Base-by-base conservation (phyloP, 30 jellyfish, hydroid and myxozoan genomes). In the Nemopilema nomurai region DNA sequence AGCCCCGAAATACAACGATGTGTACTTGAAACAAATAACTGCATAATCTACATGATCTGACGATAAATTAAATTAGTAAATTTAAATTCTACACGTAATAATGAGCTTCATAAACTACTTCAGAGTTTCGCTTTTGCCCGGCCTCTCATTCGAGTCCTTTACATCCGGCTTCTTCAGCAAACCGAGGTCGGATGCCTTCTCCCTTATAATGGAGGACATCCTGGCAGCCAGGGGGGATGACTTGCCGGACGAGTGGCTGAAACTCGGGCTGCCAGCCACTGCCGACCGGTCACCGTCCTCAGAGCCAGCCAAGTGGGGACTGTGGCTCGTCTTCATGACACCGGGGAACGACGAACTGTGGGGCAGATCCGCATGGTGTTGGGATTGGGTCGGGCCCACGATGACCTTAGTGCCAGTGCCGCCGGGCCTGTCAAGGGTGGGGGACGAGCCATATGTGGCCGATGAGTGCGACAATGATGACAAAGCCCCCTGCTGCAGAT, bases 191-290 rank as follows among this genome's bases (percentile, higher is more conserved):
- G 93, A 84, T 0, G 93, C 93, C 65, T 84, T 84, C 62, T 84
- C 93, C 28, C 93, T 70, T 8, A 84, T 84, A 62, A 84, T 51
- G 0, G 93, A 84, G 19, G 93, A 84, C 93, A 84, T 84, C 66
- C 74, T 84, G 16, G 93, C 93, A 62, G 93, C 93, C 33, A 84
- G 31, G 32, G 93, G 93, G 17, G 93, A 84, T 16, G 93, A 77
- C 51, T 77, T 74, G 7, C 93, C 93, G 49, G 87, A 77, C 16
- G 84, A 77, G 16, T 77, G 84, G 29, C 87, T 81, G 1, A 84
- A 16, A 49, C 71, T 72, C 0, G 93, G 83, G 51, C 93, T 74
- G 4, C 73, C 77, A 64, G 76, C 71, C 30, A 83, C 75, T 25
- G 87, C 69, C 18, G 93, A 73, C 7, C 86, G 85, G 27, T 63